A percentile compares a stretch with the other conserved stretches of the same genome.
phyloP scores from a whole-genome alignment of 2,888 invertebrate species.

The Hemaris fuciformis region DNA sequence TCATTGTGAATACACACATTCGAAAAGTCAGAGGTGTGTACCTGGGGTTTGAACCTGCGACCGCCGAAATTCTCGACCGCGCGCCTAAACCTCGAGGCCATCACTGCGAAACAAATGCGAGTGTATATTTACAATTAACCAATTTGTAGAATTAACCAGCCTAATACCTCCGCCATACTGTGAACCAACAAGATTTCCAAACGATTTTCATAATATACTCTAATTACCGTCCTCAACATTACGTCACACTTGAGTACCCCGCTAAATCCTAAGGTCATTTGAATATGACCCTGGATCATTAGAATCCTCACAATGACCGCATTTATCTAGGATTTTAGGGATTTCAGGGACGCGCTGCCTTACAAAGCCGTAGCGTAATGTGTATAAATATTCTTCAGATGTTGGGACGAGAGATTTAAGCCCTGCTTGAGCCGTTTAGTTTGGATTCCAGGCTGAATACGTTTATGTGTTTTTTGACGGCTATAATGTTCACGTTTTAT shows the following conservation, averaged over 20 bases:
- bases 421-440: background rate
- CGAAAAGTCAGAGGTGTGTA: too few species aligned
- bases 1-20: too few species aligned
- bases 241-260: background rate
- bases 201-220: background rate
- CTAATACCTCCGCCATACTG: background rate
- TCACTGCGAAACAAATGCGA: too few species aligned
- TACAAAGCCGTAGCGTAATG: background rate
- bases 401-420: background rate
- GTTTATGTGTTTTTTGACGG: background rate
- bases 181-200: background rate
- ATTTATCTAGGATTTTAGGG: slow-evolving; percentile 5
- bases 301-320: slow-evolving; percentile 8
- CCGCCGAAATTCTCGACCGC: too few species aligned
- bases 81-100: too few species aligned
- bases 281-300: slow-evolving; percentile 7
- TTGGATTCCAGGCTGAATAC: background rate
- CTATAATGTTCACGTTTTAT: too few species aligned
- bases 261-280: slow-evolving; percentile 4
- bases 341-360: background rate
- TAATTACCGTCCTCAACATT: background rate
- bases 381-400: slow-evolving; percentile 4
- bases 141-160: background rate
- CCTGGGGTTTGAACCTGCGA: too few species aligned
- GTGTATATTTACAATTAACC: too few species aligned